A percentile compares a stretch with the other conserved stretches of the same genome.
Conservation (phyloP, 2,888 invertebrate species). For the Lasius fuliginosus region DNA sequence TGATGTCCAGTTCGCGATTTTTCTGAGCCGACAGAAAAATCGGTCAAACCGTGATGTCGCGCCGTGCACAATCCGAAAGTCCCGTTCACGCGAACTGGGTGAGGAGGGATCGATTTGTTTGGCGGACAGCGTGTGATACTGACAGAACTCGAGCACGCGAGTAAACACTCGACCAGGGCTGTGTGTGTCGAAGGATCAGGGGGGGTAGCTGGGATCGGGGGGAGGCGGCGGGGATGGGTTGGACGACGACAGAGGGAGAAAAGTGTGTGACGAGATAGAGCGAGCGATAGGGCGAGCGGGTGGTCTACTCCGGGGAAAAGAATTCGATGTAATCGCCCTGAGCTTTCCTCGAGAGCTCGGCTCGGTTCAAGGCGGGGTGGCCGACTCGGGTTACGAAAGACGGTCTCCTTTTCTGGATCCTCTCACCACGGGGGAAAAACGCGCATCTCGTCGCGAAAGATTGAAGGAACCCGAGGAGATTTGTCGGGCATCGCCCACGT, state of each 20-base stretch:
- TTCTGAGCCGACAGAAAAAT: background rate
- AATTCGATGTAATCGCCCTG: slow-evolving; percentile 67
- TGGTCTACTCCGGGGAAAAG: slow-evolving; percentile 56
- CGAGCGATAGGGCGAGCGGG: slow-evolving; percentile 34
- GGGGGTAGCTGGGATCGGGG: background rate
- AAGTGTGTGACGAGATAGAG: slow-evolving; percentile 27
- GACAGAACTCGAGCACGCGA: slow-evolving; percentile 74
- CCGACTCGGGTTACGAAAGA: slow-evolving; percentile 28
- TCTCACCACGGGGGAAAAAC: slow-evolving; percentile 14
- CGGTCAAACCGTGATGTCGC: background rate
- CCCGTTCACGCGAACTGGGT: slow-evolving; percentile 47
- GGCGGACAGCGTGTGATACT: slow-evolving; percentile 71
- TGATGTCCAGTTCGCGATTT: background rate
- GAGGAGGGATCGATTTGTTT: slow-evolving; percentile 74
- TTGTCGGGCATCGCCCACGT: slow-evolving; percentile 40
- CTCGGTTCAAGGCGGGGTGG: slow-evolving; percentile 37
- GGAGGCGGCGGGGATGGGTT: background rate
- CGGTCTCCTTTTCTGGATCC: slow-evolving; percentile 13
- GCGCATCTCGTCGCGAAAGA: slow-evolving; percentile 40
- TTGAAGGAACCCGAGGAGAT: slow-evolving; percentile 49
- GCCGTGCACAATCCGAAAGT: slow-evolving; percentile 2
- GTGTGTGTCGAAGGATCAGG: slow-evolving; percentile 21
- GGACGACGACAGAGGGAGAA: background rate
- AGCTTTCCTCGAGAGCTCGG: slow-evolving; percentile 58
- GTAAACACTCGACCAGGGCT: slow-evolving; percentile 68